Percentiles rank a stretch among this genome's conserved stretches.
Conservation (phyloP, 1,140 invertebrate genomes). For the Babylonia areolata region DNA sequence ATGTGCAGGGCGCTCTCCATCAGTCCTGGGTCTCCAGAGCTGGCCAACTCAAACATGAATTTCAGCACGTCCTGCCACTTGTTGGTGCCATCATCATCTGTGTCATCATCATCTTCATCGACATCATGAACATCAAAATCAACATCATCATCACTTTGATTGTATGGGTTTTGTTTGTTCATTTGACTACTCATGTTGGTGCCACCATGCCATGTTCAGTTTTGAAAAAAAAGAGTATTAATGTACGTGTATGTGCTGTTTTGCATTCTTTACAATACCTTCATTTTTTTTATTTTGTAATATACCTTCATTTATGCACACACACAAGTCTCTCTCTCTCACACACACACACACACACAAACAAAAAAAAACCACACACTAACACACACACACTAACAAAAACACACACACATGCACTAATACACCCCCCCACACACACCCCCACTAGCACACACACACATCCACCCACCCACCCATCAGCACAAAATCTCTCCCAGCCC, state of each 20-base stretch:
- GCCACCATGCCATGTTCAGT: too few relatives aligned
- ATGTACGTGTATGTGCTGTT: too few relatives aligned
- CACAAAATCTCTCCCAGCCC: neutral
- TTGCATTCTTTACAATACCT: too few relatives aligned
- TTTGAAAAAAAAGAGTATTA: too few relatives aligned
- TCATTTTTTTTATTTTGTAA: neutral
- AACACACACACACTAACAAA: neutral
- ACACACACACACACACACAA: neutral
- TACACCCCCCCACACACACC: neutral
- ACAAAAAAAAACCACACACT: neutral
- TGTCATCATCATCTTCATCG: neutral
- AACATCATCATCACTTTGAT: too few relatives aligned
- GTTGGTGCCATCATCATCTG: constrained; percentile 96
- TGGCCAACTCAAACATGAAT: constrained; percentile 96
- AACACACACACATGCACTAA: too few relatives aligned
- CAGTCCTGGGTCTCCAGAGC: constrained; percentile 86
- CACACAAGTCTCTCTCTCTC: neutral
- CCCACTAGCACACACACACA: neutral
- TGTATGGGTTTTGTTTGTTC: too few relatives aligned
- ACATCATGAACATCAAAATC: neutral
- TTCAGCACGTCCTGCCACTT: constrained; percentile 97
- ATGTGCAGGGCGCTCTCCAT: constrained; percentile 96
- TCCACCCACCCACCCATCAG: neutral
- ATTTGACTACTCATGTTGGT: too few relatives aligned
- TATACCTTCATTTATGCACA: neutral